A percentile compares a stretch with the other conserved stretches of the same genome.
phyloP scores from a whole-genome alignment of 2,888 invertebrate genomes.

The Drosophila hamatofila region DNA sequence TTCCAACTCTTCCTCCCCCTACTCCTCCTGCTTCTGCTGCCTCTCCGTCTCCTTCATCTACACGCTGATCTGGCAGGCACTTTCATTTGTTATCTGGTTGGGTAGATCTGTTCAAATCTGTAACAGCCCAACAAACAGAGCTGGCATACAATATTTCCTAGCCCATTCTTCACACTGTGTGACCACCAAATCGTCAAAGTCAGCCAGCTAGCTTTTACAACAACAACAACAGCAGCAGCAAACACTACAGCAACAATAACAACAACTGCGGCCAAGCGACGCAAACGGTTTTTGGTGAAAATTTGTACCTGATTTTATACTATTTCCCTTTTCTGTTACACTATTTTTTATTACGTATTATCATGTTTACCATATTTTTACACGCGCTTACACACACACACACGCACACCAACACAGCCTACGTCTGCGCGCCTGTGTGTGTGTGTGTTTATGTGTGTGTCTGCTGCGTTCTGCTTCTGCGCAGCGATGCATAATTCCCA shows the following conservation, averaged over 20 bases:
- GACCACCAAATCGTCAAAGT: constrained; percentile 79
- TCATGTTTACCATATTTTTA: constrained; percentile 79
- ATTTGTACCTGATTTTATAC: constrained; percentile 80
- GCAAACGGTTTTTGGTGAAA: constrained; percentile 78
- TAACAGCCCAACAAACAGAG: constrained; percentile 70
- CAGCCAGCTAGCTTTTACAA: constrained; percentile 60
- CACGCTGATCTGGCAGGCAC: constrained; percentile 55
- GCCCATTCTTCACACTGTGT: constrained; percentile 78
- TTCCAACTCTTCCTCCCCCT: not conserved
- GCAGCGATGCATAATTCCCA: constrained; percentile 84
- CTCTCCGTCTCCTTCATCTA: constrained; percentile 16
- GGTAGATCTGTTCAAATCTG: constrained; percentile 71
- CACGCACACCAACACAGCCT: constrained; percentile 20
- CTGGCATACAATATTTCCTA: constrained; percentile 73
- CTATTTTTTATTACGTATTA: constrained; percentile 74
- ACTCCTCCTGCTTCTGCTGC: not conserved
- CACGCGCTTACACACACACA: constrained; percentile 76
- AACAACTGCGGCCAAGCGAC: constrained; percentile 64
- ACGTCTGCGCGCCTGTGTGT: constrained; percentile 15
- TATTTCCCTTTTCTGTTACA: constrained; percentile 73
- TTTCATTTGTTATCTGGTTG: constrained; percentile 74
- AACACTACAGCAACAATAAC: constrained; percentile 30
- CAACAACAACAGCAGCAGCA: constrained; percentile 14
- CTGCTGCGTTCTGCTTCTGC: constrained; percentile 83
- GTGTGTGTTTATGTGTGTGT: constrained; percentile 31